Evolutionary conservation across 2,113 vertebrate species (phyloP).

Genomic region (Colius striatus): DNA sequence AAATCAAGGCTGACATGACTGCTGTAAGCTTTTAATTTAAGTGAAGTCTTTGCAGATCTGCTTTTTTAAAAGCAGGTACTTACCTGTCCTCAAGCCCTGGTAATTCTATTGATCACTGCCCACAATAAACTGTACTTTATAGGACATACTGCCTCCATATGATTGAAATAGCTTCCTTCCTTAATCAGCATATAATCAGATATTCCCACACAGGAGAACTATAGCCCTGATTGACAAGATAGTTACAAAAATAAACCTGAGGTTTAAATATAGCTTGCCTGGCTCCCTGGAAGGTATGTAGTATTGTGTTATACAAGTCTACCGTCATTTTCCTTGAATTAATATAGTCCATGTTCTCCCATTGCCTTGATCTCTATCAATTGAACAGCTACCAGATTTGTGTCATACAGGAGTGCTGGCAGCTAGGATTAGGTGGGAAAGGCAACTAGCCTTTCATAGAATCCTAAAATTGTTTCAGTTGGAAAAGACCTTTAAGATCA

Average conservation of each 20-base stretch:
- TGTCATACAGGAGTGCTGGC: conserved; percentile 11
- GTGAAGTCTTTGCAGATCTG: neutral
- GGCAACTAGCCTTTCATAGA: neutral
- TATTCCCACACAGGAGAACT: conserved; percentile 70
- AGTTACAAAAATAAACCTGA: conserved; percentile 75
- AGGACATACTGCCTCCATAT: conserved; percentile 40
- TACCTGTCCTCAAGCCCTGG: conserved; percentile 5
- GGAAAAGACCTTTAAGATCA: too few relatives aligned
- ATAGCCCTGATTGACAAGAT: conserved; percentile 77
- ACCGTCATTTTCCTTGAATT: conserved; percentile 69
- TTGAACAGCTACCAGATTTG: conserved; percentile 16
- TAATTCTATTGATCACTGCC: conserved; percentile 27
- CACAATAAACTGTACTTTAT: conserved; percentile 31
- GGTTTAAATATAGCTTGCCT: conserved; percentile 74
- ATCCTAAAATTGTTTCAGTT: too few relatives aligned
- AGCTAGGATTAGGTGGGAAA: conserved; percentile 29
- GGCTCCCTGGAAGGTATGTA: conserved; percentile 73
- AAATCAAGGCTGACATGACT: neutral
- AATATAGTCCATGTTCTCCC: conserved; percentile 33
- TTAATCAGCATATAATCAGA: conserved; percentile 72
- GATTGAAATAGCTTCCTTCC: conserved; percentile 58
- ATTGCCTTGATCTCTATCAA: conserved; percentile 15
- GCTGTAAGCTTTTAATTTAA: neutral
- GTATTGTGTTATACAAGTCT: conserved; percentile 76
- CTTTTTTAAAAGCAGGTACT: neutral